Conservation (phyloP, 2,888 invertebrate genomes). For the Calameuta idolon region DNA sequence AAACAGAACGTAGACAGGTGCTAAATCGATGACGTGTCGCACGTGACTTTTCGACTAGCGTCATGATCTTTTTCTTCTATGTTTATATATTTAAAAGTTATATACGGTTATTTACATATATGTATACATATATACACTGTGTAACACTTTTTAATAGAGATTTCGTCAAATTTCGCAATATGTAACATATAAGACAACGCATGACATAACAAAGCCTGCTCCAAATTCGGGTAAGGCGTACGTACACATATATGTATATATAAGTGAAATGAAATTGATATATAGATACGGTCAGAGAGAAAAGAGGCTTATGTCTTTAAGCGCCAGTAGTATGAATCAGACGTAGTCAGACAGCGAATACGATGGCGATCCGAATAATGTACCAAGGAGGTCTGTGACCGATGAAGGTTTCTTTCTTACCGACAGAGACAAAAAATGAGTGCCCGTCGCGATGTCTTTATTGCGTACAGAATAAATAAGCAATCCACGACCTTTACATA, state of each 20-base stretch:
- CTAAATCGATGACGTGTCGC: not conserved
- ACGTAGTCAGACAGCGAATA: not conserved
- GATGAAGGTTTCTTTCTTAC: not conserved
- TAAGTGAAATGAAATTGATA: not conserved
- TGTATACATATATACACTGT: not conserved
- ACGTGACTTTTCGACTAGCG: slow-evolving; percentile 2
- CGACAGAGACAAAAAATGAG: not conserved
- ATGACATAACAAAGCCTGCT: not conserved
- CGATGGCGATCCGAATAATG: not conserved
- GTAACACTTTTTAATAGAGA: not conserved
- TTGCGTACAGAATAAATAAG: not conserved
- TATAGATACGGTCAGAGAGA: not conserved
- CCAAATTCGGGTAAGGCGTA: not conserved
- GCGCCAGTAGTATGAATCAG: not conserved
- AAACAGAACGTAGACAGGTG: slow-evolving; percentile 9
- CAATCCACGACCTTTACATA: not conserved
- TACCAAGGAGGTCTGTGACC: not conserved
- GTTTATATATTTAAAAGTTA: not conserved
- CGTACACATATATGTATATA: not conserved
- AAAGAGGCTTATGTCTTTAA: not conserved
- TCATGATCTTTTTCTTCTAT: not conserved
- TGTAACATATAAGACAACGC: not conserved
- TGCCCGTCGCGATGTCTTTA: not conserved
- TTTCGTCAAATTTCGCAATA: slow-evolving; percentile 1
- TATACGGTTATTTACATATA: not conserved